These are phyloP conservation scores for Aplysia californica DNA, from an alignment of 1,140 invertebrate species.

Conservation along the genomic window DNA sequence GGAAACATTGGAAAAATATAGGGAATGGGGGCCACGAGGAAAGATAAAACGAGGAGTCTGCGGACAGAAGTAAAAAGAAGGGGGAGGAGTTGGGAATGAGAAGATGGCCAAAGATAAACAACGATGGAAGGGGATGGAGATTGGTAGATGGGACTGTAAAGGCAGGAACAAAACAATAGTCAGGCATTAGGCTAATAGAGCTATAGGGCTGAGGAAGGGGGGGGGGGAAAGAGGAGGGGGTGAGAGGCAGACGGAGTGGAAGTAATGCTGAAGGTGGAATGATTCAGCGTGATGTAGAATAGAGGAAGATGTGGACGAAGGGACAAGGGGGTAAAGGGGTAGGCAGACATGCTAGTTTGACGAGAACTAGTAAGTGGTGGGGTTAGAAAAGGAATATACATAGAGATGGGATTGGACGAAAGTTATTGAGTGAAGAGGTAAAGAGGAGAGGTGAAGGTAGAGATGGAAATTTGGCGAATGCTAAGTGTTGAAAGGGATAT, in stretches of 20 bases:
- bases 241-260: not conserved
- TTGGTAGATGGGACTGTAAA: not conserved
- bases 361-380: not conserved
- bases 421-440: not conserved
- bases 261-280: not conserved
- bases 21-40: not conserved
- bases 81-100: not conserved
- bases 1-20: not conserved
- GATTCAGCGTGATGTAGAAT: not conserved
- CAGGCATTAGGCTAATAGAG: not conserved
- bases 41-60: not conserved
- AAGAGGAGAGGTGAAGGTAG: not conserved
- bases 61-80: not conserved
- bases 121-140: not conserved
- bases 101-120: not conserved
- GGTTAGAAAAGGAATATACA: not conserved
- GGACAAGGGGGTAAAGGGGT: not conserved
- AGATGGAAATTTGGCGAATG: no score
- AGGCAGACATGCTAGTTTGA: not conserved
- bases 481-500: no score
- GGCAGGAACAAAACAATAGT: not conserved
- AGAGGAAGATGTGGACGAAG: not conserved
- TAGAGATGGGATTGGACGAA: not conserved
- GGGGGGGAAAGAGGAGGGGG: not conserved
- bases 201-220: not conserved